Conservation (phyloP, 2,113 vertebrate species). For the Argyrosomus japonicus region DNA sequence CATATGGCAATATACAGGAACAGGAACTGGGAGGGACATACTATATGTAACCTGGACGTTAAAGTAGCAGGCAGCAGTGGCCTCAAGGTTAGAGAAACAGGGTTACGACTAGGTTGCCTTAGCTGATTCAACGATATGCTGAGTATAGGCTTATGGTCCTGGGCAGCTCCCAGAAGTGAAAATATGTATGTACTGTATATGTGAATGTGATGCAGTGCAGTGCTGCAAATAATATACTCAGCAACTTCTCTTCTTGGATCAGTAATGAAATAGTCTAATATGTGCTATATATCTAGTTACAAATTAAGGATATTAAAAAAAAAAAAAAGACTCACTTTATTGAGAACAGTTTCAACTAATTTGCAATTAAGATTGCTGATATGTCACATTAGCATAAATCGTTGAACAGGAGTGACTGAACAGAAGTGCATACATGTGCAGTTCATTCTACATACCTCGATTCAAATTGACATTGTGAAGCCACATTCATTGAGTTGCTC, state of each 20-base stretch:
- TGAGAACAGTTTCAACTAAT: conserved; percentile 28
- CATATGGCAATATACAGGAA: neutral
- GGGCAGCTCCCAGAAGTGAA: neutral
- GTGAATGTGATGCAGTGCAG: conserved; percentile 33
- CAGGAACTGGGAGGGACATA: neutral
- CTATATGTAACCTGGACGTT: neutral
- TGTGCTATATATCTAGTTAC: conserved; percentile 32
- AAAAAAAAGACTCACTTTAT: neutral
- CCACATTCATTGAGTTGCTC: conserved; percentile 5
- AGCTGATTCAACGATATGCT: neutral
- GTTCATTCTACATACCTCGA: neutral
- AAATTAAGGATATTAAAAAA: conserved; percentile 24
- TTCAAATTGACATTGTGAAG: conserved; percentile 15
- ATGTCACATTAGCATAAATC: conserved; percentile 53
- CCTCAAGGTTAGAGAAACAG: neutral
- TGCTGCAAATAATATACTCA: conserved; percentile 32
- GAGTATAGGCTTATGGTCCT: neutral
- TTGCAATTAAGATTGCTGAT: conserved; percentile 41
- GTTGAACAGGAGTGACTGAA: neutral
- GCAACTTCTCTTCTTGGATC: conserved; percentile 33
- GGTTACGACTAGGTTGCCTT: neutral
- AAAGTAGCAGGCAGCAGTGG: neutral
- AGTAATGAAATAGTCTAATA: conserved; percentile 55
- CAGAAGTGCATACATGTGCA: conserved; percentile 37
- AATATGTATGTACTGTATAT: neutral